Evolutionary conservation across 2,797 vertebrate genomes (phyloP), one percentile per base, ranked within the genome.

Genomic region (Crossoptilon crossoptilon): DNA sequence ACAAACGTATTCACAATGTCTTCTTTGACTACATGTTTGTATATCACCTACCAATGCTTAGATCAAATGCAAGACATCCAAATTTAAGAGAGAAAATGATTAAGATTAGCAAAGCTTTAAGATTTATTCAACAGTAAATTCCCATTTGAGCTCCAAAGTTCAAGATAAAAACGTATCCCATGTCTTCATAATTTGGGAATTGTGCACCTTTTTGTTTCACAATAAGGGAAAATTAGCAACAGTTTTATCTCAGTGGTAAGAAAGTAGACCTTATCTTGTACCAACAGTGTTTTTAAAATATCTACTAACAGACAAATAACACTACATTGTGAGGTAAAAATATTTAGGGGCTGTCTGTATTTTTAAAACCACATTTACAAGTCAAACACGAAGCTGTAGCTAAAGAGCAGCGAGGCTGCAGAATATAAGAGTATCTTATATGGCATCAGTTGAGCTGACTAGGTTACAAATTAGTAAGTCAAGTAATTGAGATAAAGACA

Each of bases 401-500:
- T 71, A 77, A 55, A 5, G 13, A 83, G 39, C 58, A 87, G 55
- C 29, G 9, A 66, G 15, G 43, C 8, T 80, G 59, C 16, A 76
- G 59, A 92, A 71, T 17, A 11, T 5, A 37, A 37, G 26, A 78
- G 64, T 44, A 91, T 66, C 83, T 78, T 37, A 49, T n/a, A 31
- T 1, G 10, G 63, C 73, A 73, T 43, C 58, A 73, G 74, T 44
- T 69, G 48, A 84, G 78, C 63, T 33, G 74, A 67, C 83, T 35
- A 76, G 73, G 46, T 79, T 93, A 90, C 87, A 66, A 92, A 82
- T 88, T 39, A 81, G 53, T 46, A 86, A 85, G 72, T 74, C 58
- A 93, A 91, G n/a, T 35, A 83, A 80, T 14, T 60, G 62, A 79
- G 84, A 87, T 33, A 66, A 69, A 90, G 73, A 75, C 41, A n/a